Evolutionary conservation across 2,888 invertebrate genomes (phyloP).

Genomic region (Adelphocoris suturalis): DNA sequence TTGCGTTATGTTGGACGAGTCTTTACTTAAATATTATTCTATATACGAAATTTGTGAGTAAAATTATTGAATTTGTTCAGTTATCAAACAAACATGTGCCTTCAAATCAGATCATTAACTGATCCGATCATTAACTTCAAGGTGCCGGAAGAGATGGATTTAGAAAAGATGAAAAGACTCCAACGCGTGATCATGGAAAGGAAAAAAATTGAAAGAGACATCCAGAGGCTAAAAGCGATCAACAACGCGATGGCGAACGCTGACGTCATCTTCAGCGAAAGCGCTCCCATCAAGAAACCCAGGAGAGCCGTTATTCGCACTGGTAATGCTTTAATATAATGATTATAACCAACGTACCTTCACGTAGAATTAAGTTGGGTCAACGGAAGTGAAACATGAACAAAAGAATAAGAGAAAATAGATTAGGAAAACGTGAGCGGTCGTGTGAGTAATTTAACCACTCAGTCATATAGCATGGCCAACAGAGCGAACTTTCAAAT

Average conservation of each 20-base stretch:
- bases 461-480: too few species aligned
- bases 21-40: too few species aligned
- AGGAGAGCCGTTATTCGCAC: background rate
- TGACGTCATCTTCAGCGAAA: slow-evolving; percentile 29
- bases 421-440: too few species aligned
- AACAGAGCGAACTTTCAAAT: too few species aligned
- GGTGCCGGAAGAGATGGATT: slow-evolving; percentile 1
- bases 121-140: background rate
- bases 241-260: slow-evolving; percentile 43
- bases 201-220: background rate
- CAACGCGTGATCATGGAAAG: background rate
- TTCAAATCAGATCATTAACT: too few species aligned
- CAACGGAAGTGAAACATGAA: background rate
- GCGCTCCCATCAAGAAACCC: slow-evolving; percentile 7
- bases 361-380: background rate
- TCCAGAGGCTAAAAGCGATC: background rate
- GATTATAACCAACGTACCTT: too few species aligned
- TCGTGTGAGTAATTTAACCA: too few species aligned
- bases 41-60: too few species aligned
- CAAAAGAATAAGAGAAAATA: too few species aligned
- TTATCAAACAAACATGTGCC: too few species aligned
- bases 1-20: too few species aligned
- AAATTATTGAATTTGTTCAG: too few species aligned
- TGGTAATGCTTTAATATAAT: background rate
- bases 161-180: background rate